These are phyloP conservation scores for Zalophus californianus DNA, from an alignment of 2,797 vertebrate genomes.

Conservation along the genomic window DNA sequence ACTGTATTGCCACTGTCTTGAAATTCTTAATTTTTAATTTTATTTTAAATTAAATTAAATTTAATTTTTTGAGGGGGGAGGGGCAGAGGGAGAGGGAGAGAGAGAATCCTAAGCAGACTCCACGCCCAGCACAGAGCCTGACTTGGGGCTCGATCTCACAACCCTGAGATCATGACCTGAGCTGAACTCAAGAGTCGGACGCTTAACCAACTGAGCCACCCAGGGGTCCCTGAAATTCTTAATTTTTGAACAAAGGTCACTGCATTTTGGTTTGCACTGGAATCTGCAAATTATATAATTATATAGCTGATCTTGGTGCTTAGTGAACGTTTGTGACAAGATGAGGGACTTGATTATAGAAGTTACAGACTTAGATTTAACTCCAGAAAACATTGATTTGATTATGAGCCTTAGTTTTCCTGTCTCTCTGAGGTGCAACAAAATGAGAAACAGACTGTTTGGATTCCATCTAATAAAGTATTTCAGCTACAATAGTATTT, in stretches of 20 bases:
- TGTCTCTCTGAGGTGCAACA: background rate
- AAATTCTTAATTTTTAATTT: background rate
- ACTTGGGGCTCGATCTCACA: background rate
- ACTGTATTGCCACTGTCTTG: background rate
- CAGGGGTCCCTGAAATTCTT: too few relatives aligned
- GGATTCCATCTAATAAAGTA: background rate
- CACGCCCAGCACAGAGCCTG: background rate
- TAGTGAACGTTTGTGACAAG: background rate
- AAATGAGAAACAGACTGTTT: background rate
- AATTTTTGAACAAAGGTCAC: background rate
- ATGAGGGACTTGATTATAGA: background rate
- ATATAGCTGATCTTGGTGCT: background rate
- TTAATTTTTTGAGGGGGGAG: background rate
- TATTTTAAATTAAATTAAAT: background rate
- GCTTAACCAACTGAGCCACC: background rate
- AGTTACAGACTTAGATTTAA: slow-evolving; percentile 1
- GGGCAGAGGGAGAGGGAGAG: background rate
- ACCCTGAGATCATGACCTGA: background rate
- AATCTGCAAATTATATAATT: background rate
- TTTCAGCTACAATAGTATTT: background rate
- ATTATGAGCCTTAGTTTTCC: background rate
- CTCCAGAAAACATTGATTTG: background rate
- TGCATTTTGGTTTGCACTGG: background rate
- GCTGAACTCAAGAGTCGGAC: background rate
- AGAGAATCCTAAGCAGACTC: background rate